Evolutionary conservation across 2,797 vertebrate genomes (phyloP).

Genomic region (Smutsia gigantea): DNA sequence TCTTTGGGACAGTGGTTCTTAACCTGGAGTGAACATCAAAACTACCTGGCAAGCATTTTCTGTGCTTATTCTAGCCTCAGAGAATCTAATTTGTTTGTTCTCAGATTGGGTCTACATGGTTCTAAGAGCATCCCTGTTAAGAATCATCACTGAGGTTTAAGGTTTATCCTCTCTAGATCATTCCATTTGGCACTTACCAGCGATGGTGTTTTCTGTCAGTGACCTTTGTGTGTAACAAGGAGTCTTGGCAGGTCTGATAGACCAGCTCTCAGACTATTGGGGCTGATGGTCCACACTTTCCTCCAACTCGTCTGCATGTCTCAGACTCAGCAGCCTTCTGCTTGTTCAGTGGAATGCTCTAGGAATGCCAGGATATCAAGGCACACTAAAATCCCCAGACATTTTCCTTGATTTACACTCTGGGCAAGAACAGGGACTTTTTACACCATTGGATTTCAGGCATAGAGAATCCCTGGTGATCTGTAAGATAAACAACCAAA

Average conservation of each 20-base stretch:
- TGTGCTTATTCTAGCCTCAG: background rate
- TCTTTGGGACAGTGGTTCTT: background rate
- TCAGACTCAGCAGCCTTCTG: background rate
- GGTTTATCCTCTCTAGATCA: background rate
- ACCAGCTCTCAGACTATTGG: background rate
- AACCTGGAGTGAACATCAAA: background rate
- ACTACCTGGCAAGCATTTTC: background rate
- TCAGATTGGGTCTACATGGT: background rate
- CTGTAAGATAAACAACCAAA: background rate
- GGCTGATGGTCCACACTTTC: background rate
- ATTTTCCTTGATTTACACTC: background rate
- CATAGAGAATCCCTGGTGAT: background rate
- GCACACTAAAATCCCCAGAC: background rate
- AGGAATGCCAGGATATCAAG: background rate
- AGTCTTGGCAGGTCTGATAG: background rate
- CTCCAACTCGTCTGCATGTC: background rate
- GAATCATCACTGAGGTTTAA: background rate
- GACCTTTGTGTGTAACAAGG: background rate
- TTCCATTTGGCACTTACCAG: background rate
- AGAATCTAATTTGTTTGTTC: background rate
- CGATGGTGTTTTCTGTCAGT: background rate
- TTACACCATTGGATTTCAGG: background rate
- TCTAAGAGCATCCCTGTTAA: background rate
- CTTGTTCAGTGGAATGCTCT: background rate
- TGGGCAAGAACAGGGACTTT: background rate